Percentiles rank a stretch among this genome's conserved stretches.
These are phyloP conservation scores for Aphaenogaster ashmeadi DNA, from an alignment of 1,140 invertebrate genomes.

Conservation along the genomic window DNA sequence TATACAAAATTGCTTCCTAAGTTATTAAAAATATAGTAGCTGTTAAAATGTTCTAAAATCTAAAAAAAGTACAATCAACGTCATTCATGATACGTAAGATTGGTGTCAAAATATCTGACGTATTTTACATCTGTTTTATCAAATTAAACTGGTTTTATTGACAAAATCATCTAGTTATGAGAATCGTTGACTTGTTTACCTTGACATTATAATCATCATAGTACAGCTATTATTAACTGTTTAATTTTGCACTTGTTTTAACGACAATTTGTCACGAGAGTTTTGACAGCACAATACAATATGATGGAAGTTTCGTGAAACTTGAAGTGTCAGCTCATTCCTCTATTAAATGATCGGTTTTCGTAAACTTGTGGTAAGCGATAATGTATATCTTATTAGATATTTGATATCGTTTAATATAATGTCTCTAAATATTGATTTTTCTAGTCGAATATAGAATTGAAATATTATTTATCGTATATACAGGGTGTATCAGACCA, in stretches of 20 bases:
- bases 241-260: conserved; percentile 28
- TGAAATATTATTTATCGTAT: neutral
- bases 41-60: neutral
- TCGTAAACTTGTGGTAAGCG: neutral
- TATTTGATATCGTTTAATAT: neutral
- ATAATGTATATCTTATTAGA: neutral
- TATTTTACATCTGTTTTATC: neutral
- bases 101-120: neutral
- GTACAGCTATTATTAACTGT: conserved; percentile 36
- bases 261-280: conserved; percentile 35
- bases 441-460: neutral
- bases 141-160: neutral
- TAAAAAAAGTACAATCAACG: neutral
- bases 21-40: neutral
- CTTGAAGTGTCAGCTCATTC: conserved; percentile 1
- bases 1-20: neutral
- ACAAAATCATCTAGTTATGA: neutral
- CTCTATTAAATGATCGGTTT: conserved; percentile 7
- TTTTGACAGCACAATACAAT: conserved; percentile 32
- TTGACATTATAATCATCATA: conserved; percentile 21
- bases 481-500: neutral
- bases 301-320: conserved; percentile 34
- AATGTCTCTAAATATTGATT: neutral
- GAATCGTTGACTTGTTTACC: conserved; percentile 19
- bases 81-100: neutral